Base-by-base conservation (phyloP, 2,888 invertebrate species). In the Xestobium rufovillosum region DNA sequence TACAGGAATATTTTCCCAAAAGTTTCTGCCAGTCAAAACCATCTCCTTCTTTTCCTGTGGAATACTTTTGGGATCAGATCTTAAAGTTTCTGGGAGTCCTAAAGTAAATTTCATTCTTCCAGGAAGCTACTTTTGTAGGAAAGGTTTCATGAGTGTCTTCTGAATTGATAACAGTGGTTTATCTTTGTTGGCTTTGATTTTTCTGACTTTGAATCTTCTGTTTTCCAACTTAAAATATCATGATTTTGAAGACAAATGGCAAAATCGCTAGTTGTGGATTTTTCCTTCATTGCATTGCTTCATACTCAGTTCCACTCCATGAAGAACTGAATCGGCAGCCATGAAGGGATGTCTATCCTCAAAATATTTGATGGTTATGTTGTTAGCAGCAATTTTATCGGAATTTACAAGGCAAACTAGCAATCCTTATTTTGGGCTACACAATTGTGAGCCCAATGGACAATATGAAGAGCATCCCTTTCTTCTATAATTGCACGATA, bases 361-460 rank as follows among this genome's bases (percentile, higher is more conserved):
- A 34, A 45, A 45, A 28, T 41, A 42, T 27, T 38, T 34, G 1
- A 48, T 10, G 23, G 30, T 15, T 11, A 47, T 25, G 26, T 26
- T 19, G 19, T 44, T 32, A 16, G 42, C 31, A 10, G 34, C 26
- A 31, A 41, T 32, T 11, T 36, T 25, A 14, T 31, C 15, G 15
- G 29, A 41, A 31, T 49, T 49, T 8, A 47, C 39, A 6, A 42
- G 23, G 38, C 30, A 38, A 1, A 45, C 33, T 11, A 46, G 42
- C 44, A 45, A 30, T n/a, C n/a, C n/a, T n/a, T n/a, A n/a, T n/a
- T 45, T 35, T 47, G 44, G 3, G 29, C 36, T 10, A 41, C 26
- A 27, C 46, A 42, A 32, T 41, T 39, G 38, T 42, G 45, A 15
- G 39, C 27, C 47, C 49, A 49, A 14, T 43, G 34, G 14, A 38